Conservation (phyloP, 1,140 invertebrate species). For the Leptopilina clavipes region DNA sequence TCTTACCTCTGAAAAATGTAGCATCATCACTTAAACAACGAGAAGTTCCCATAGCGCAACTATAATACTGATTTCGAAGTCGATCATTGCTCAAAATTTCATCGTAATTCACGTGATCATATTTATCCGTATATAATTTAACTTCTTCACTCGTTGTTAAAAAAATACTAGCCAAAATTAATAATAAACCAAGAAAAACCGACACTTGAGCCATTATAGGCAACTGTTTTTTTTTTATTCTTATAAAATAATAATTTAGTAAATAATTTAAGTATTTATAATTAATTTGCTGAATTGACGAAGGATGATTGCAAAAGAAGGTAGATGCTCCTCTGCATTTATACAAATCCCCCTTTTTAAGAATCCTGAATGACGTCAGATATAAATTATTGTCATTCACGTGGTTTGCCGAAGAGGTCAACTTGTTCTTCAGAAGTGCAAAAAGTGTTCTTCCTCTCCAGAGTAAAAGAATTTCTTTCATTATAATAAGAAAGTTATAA, state of each 20-base stretch:
- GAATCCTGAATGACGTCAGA: neutral
- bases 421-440: neutral
- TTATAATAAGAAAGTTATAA: neutral
- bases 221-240: neutral
- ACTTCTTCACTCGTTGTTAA: conserved; percentile 38
- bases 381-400: neutral
- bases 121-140: conserved; percentile 61
- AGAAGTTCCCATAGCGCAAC: conserved; percentile 62
- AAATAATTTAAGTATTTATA: neutral
- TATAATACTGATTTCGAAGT: conserved; percentile 53
- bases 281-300: conserved; percentile 15
- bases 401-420: conserved; percentile 21
- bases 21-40: conserved; percentile 57
- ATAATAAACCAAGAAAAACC: neutral
- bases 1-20: conserved; percentile 52
- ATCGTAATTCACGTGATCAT: conserved; percentile 59
- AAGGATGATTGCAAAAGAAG: conserved; percentile 3
- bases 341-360: neutral
- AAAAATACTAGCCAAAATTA: neutral
- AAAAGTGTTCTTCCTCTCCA: neutral
- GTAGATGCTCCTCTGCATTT: conserved; percentile 14
- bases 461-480: neutral
- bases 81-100: conserved; percentile 41
- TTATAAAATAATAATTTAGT: neutral
- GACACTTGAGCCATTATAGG: neutral